A percentile compares a stretch with the other conserved stretches of the same genome.
Evolutionary conservation across 30 jellyfish, hydroid and myxozoan species (phyloP).

Genomic region (Hydractinia echinata): DNA sequence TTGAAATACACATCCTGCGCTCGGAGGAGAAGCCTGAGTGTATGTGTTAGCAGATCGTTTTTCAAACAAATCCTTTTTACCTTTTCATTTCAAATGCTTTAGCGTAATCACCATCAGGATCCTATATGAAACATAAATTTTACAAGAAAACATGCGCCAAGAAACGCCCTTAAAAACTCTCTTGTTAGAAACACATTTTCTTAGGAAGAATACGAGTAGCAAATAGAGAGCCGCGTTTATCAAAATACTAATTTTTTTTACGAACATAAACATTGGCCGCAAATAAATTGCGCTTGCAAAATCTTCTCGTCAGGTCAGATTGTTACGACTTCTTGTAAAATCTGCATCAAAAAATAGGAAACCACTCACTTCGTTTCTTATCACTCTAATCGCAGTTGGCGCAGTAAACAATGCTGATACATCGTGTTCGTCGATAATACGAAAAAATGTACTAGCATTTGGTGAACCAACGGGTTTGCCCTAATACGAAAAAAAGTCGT

Average conservation of each 20-base stretch:
- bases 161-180: too few relatives aligned
- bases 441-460: conserved; percentile 78
- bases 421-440: conserved; percentile 85
- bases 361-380: conserved; percentile 71
- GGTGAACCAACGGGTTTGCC: conserved; percentile 96
- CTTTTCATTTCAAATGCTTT: conserved; percentile 55
- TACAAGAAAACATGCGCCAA: too few relatives aligned
- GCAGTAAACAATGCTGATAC: conserved; percentile 86
- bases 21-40: too few relatives aligned
- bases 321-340: not conserved
- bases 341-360: not conserved
- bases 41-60: not conserved
- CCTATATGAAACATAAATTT: conserved; percentile 45
- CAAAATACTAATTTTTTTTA: too few relatives aligned
- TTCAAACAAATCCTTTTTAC: conserved; percentile 34
- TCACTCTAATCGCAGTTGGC: conserved; percentile 87
- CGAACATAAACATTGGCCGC: not conserved
- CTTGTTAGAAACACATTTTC: too few relatives aligned
- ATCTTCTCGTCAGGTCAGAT: not conserved
- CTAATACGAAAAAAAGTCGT: conserved; percentile 24
- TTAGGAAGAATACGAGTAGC: too few relatives aligned
- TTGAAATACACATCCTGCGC: too few relatives aligned
- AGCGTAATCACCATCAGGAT: conserved; percentile 68
- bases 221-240: too few relatives aligned
- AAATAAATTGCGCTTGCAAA: too few relatives aligned